phyloP scores from a whole-genome alignment of 2,888 invertebrate species.

The Lithophane ornitopus region DNA sequence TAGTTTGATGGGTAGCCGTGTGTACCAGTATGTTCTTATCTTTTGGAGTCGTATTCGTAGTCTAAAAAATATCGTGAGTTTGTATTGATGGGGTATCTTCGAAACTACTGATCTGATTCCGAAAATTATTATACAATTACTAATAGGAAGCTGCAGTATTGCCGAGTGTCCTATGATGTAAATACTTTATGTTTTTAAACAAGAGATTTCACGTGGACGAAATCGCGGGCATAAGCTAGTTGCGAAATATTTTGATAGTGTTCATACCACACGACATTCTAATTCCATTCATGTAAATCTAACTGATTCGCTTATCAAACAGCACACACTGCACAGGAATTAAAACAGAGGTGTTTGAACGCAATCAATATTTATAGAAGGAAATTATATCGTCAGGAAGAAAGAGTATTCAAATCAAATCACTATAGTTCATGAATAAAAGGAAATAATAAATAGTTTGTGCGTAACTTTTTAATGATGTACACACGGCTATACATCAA shows the following conservation, averaged over 20 bases:
- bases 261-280: not conserved
- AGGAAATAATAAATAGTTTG: constrained; percentile 15
- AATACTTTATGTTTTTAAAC: too few relatives aligned
- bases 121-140: not conserved
- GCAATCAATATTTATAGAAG: constrained; percentile 44
- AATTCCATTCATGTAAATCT: not conserved
- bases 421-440: constrained; percentile 41
- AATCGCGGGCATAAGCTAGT: too few relatives aligned
- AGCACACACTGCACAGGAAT: not conserved
- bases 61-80: too few relatives aligned
- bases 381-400: constrained; percentile 45
- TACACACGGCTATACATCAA: too few relatives aligned
- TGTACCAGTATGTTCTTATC: too few relatives aligned
- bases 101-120: not conserved
- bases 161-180: not conserved
- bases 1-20: too few relatives aligned
- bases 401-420: constrained; percentile 43
- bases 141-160: not conserved
- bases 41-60: too few relatives aligned
- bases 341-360: constrained; percentile 24
- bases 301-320: not conserved
- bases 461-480: constrained; percentile 20
- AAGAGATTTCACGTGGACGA: too few relatives aligned
- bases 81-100: too few relatives aligned
- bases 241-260: not conserved